Conservation (phyloP, 1,140 invertebrate species). For the Orius laevigatus region DNA sequence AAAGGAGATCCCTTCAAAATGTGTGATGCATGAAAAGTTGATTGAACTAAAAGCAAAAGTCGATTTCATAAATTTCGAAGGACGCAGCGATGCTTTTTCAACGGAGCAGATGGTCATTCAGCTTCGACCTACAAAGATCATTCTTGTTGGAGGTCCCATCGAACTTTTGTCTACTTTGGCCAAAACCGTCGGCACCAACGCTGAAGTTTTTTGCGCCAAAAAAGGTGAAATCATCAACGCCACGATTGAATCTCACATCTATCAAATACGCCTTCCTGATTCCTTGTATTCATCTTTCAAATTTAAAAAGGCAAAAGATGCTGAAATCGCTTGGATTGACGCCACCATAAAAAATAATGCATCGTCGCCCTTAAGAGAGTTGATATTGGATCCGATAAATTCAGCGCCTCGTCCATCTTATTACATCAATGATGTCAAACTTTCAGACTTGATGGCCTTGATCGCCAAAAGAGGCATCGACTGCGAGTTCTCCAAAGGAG, state of each 20-base stretch:
- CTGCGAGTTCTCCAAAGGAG: constrained; percentile 86
- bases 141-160: constrained; percentile 46
- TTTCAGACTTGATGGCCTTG: constrained; percentile 91
- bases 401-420: constrained; percentile 63
- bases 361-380: no score
- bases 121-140: constrained; percentile 66
- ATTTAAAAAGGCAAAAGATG: constrained; percentile 64
- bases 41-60: constrained; percentile 75
- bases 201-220: constrained; percentile 67
- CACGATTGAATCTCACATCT: constrained; percentile 94
- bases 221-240: constrained; percentile 80
- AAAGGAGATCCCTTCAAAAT: constrained; percentile 41
- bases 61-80: constrained; percentile 95
- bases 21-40: constrained; percentile 52
- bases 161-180: constrained; percentile 44
- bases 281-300: constrained; percentile 72
- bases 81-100: constrained; percentile 91
- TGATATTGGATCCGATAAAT: constrained; percentile 6
- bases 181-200: constrained; percentile 39
- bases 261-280: constrained; percentile 86
- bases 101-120: constrained; percentile 78
- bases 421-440: constrained; percentile 87
- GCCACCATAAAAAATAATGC: constrained; percentile 28
- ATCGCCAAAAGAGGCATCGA: constrained; percentile 69
- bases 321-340: constrained; percentile 89